These are phyloP conservation scores for Drosophila punjabiensis DNA, from an alignment of 1,140 invertebrate species.

Conservation along the genomic window DNA sequence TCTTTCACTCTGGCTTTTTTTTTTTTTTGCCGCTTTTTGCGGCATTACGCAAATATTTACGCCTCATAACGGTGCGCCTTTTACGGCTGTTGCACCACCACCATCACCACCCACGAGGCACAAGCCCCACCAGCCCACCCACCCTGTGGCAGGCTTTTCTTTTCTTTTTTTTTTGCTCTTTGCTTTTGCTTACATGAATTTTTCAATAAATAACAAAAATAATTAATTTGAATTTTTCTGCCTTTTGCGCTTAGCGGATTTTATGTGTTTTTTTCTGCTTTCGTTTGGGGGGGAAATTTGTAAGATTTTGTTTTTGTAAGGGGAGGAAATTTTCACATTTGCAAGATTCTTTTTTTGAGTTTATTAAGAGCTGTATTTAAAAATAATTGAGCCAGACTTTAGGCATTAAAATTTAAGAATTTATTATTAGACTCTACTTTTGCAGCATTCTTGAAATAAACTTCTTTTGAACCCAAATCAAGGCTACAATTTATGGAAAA, in stretches of 20 bases:
- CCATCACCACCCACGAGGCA: not conserved
- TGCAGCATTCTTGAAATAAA: not conserved
- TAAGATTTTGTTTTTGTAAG: slow-evolving; percentile 1
- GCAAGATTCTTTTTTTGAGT: not conserved
- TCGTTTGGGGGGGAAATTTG: not conserved
- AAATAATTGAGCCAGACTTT: not conserved
- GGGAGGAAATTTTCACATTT: not conserved
- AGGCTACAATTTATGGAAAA: not conserved
- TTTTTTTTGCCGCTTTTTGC: slow-evolving; percentile 50
- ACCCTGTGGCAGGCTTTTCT: no score
- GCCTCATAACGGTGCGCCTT: slow-evolving; percentile 58
- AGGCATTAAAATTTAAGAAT: not conserved
- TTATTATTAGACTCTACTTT: not conserved
- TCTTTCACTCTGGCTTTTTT: slow-evolving; percentile 43
- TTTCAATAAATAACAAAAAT: slow-evolving; percentile 35
- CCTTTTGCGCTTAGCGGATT: slow-evolving; percentile 11
- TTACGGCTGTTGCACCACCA: slow-evolving; percentile 30
- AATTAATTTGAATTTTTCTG: slow-evolving; percentile 25
- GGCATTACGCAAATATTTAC: slow-evolving; percentile 74
- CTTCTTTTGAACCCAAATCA: not conserved
- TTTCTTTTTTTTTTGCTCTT: not conserved
- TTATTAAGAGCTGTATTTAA: slow-evolving; percentile 1
- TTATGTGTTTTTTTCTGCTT: not conserved
- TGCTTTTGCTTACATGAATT: slow-evolving; percentile 13
- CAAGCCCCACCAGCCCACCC: not conserved